Conservation (phyloP, 2,113 vertebrate species). For the Shinisaurus crocodilurus region DNA sequence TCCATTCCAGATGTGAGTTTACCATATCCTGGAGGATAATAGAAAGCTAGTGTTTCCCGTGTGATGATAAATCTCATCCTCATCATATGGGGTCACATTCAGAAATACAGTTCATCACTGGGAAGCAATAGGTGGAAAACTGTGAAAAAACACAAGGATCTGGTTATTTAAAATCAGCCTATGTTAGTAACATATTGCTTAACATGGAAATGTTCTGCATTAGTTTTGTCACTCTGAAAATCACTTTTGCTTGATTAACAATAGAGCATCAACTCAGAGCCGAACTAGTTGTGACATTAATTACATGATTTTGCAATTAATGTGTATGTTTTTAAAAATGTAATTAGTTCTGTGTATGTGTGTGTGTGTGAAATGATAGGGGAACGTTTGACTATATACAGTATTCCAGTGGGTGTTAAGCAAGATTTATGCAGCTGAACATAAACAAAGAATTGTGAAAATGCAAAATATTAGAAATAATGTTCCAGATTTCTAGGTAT, state of each 20-base stretch:
- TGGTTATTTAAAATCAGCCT: background rate
- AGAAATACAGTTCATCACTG: background rate
- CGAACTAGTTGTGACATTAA: background rate
- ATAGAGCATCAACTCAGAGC: background rate
- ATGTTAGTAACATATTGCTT: background rate
- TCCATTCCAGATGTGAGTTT: background rate
- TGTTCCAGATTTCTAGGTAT: background rate
- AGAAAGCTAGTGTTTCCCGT: background rate
- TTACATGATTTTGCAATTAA: too few species aligned
- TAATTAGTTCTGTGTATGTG: too few species aligned
- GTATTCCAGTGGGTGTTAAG: slow-evolving; percentile 4
- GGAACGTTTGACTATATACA: slow-evolving; percentile 16
- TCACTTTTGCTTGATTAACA: background rate
- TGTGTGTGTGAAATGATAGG: background rate
- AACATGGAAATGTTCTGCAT: background rate
- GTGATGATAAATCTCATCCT: background rate
- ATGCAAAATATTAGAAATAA: slow-evolving; percentile 10
- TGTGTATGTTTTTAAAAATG: too few species aligned
- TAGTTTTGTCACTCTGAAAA: background rate
- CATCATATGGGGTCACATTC: background rate
- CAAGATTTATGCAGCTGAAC: background rate
- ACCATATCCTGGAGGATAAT: background rate
- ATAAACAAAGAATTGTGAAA: slow-evolving; percentile 15
- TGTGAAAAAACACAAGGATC: background rate
- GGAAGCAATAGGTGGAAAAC: background rate